Conservation (phyloP, 2,113 vertebrate species). For the Chlamydotis undulata region DNA sequence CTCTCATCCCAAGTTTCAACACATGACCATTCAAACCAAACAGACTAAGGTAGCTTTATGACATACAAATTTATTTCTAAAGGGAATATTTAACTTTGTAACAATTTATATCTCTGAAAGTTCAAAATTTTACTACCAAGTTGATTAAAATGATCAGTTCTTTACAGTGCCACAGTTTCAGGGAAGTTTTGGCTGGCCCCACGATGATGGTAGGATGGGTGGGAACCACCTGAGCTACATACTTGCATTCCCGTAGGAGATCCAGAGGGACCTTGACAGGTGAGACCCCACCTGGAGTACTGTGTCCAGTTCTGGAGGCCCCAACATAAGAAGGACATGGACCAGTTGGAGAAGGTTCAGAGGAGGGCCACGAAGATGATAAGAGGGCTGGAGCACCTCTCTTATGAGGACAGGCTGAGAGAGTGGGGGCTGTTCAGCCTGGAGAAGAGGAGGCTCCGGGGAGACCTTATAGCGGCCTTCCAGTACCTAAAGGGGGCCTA, state of each 20-base stretch:
- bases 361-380: too few relatives aligned
- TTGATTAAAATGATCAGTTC: background rate
- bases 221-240: background rate
- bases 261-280: too few relatives aligned
- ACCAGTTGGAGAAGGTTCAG: too few relatives aligned
- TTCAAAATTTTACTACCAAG: background rate
- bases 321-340: too few relatives aligned
- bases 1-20: background rate
- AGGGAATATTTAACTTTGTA: background rate
- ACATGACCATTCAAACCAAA: background rate
- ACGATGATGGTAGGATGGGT: background rate
- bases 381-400: too few relatives aligned
- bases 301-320: too few relatives aligned
- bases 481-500: too few relatives aligned
- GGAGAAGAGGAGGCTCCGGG: too few relatives aligned
- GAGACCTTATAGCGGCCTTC: too few relatives aligned
- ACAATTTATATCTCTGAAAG: background rate
- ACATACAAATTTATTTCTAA: background rate
- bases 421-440: too few relatives aligned
- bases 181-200: background rate
- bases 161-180: background rate
- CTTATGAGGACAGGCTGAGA: too few relatives aligned
- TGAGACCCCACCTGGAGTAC: too few relatives aligned
- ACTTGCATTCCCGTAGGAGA: background rate
- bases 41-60: background rate